These are phyloP conservation scores for Nesospiza acunhae DNA, from an alignment of 2,113 vertebrate species.

Conservation along the genomic window DNA sequence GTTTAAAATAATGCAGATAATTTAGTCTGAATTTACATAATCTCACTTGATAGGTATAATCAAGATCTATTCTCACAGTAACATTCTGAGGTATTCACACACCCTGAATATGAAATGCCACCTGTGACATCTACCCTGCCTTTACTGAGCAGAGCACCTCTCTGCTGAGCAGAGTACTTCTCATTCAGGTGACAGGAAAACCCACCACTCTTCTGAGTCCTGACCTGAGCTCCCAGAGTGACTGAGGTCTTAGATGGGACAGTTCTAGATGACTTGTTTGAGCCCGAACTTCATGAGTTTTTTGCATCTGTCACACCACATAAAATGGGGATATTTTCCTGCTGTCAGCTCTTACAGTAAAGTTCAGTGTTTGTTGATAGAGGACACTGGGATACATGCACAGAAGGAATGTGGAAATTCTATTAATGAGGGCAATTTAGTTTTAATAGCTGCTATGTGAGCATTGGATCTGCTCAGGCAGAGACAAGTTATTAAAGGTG, in stretches of 20 bases:
- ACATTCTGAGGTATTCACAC: not conserved
- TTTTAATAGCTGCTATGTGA: slow-evolving; percentile 28
- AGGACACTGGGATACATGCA: not conserved
- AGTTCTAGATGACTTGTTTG: rapidly evolving
- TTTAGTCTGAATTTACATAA: not conserved
- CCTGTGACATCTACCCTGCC: not conserved
- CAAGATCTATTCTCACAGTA: not conserved
- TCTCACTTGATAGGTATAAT: not conserved
- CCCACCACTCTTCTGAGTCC: not conserved
- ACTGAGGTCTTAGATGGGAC: not conserved
- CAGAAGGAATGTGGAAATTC: slow-evolving; percentile 11
- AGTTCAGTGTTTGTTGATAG: not conserved
- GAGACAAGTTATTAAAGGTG: slow-evolving; percentile 38
- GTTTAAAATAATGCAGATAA: not conserved
- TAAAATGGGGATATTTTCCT: not conserved
- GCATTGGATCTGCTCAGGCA: slow-evolving; percentile 29
- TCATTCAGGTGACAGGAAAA: not conserved
- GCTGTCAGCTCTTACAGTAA: not conserved
- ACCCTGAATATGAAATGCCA: not conserved
- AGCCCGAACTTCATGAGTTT: rapidly evolving
- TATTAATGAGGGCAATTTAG: slow-evolving; percentile 34
- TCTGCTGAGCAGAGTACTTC: not conserved
- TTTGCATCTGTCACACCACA: not conserved
- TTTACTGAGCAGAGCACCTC: not conserved
- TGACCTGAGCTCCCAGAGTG: not conserved